A percentile compares a stretch with the other conserved stretches of the same genome.
These are phyloP conservation scores for Gadopsis marmoratus DNA, from an alignment of 2,797 vertebrate genomes.

Conservation along the genomic window DNA sequence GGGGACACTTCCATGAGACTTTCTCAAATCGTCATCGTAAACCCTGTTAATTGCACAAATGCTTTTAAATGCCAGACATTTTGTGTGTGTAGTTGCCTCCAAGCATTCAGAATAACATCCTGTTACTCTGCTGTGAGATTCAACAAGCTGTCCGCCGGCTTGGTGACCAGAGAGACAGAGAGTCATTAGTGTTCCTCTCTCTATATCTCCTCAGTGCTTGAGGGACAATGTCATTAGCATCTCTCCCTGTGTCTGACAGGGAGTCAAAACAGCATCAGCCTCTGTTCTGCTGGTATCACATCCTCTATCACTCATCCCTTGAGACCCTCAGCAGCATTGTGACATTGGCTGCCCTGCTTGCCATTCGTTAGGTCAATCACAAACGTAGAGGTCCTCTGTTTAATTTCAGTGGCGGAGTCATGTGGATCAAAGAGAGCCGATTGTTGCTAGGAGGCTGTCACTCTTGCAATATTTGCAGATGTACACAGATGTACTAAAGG, in stretches of 20 bases:
- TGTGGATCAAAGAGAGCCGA: slow-evolving; percentile 43
- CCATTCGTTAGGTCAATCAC: slow-evolving; percentile 54
- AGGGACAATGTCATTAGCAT: slow-evolving; percentile 72
- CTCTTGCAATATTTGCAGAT: slow-evolving; percentile 45
- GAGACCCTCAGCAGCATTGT: slow-evolving; percentile 31
- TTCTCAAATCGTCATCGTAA: slow-evolving; percentile 9
- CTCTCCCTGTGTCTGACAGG: slow-evolving; percentile 57
- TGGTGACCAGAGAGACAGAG: slow-evolving; percentile 63
- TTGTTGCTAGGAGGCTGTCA: slow-evolving; percentile 26
- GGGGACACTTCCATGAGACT: neutral
- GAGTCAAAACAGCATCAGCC: slow-evolving; percentile 73
- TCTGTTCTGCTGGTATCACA: slow-evolving; percentile 58
- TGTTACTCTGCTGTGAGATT: slow-evolving; percentile 63
- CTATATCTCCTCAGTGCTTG: slow-evolving; percentile 58
- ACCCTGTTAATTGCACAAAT: slow-evolving; percentile 44
- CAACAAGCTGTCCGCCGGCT: slow-evolving; percentile 66
- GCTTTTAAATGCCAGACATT: slow-evolving; percentile 52
- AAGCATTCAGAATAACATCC: slow-evolving; percentile 52
- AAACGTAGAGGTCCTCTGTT: slow-evolving; percentile 45
- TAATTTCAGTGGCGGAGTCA: slow-evolving; percentile 45
- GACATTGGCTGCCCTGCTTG: slow-evolving; percentile 52
- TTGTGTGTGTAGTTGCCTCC: slow-evolving; percentile 33
- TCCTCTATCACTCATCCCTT: slow-evolving; percentile 61
- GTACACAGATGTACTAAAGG: slow-evolving; percentile 39
- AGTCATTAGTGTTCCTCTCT: slow-evolving; percentile 67